phyloP scores from a whole-genome alignment of 2,113 vertebrate species.

The Phrynosoma platyrhinos region DNA sequence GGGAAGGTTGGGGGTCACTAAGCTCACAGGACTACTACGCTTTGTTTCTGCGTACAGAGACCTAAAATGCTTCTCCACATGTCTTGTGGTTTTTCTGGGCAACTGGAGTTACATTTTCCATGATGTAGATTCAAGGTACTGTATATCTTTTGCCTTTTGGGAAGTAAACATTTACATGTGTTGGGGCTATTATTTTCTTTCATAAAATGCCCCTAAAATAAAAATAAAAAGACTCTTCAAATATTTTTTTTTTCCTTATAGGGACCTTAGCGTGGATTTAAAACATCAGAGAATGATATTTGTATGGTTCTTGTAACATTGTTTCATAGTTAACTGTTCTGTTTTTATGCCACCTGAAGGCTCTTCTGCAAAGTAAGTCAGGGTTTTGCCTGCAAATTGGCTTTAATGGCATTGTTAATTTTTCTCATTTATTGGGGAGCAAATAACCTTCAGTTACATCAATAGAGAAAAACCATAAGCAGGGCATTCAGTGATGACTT shows the following conservation, averaged over 20 bases:
- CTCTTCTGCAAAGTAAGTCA: constrained; percentile 27
- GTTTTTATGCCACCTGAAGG: neutral
- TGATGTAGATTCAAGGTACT: neutral
- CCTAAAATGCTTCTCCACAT: neutral
- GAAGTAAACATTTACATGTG: too few relatives aligned
- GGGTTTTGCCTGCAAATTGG: constrained; percentile 41
- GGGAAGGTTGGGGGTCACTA: neutral
- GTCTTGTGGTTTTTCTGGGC: neutral
- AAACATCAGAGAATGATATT: too few relatives aligned
- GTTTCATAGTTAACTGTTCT: too few relatives aligned
- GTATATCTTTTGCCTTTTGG: too few relatives aligned
- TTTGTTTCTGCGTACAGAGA: neutral
- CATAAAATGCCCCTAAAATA: too few relatives aligned
- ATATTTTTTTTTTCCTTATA: too few relatives aligned
- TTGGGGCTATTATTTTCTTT: too few relatives aligned
- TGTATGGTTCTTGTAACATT: too few relatives aligned
- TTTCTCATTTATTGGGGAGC: constrained; percentile 53
- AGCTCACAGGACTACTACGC: neutral
- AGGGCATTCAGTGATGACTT: constrained; percentile 72
- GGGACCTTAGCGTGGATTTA: too few relatives aligned
- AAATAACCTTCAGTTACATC: constrained; percentile 47
- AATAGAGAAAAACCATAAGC: constrained; percentile 67
- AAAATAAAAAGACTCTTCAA: too few relatives aligned
- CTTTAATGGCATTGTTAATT: constrained; percentile 49
- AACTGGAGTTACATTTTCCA: neutral